Conservation (phyloP, 2,888 invertebrate genomes). For the Geophilus truncorum region DNA sequence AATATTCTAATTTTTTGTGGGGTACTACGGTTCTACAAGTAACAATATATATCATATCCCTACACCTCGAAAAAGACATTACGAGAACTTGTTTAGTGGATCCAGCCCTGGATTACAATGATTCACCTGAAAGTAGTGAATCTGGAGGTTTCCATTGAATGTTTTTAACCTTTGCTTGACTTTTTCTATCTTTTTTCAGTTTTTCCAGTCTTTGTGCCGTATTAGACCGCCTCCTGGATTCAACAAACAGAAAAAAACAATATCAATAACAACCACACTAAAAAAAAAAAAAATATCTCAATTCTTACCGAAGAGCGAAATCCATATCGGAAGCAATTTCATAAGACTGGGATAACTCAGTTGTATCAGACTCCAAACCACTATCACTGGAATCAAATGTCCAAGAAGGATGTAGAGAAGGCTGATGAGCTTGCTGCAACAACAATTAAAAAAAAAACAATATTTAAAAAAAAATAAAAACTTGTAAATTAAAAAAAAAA, state of each 20-base stretch:
- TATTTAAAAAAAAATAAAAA: background rate
- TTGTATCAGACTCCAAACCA: conserved; percentile 45
- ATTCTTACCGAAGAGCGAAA: conserved; percentile 35
- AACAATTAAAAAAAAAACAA: background rate
- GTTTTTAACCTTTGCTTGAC: conserved; percentile 49
- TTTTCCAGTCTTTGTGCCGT: conserved; percentile 84
- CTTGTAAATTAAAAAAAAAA: too few relatives aligned
- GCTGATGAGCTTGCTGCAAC: background rate
- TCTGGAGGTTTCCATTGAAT: conserved; percentile 41
- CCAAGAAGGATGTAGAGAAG: conserved; percentile 28
- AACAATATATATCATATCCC: too few relatives aligned
- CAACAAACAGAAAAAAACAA: conserved; percentile 16
- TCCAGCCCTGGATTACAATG: too few relatives aligned
- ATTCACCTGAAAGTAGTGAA: background rate
- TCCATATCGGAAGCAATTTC: conserved; percentile 67
- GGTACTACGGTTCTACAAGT: too few relatives aligned
- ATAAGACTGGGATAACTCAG: conserved; percentile 61
- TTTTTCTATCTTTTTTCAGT: conserved; percentile 75
- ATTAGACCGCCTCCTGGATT: conserved; percentile 64
- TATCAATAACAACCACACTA: too few relatives aligned
- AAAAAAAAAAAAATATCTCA: too few relatives aligned
- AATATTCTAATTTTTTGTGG: too few relatives aligned
- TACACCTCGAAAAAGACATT: too few relatives aligned
- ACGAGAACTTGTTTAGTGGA: too few relatives aligned
- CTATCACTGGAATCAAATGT: conserved; percentile 39